Evolutionary conservation across 2,797 vertebrate species (phyloP), one percentile per base, ranked within the genome.

Genomic region (Sebastes reedi): DNA sequence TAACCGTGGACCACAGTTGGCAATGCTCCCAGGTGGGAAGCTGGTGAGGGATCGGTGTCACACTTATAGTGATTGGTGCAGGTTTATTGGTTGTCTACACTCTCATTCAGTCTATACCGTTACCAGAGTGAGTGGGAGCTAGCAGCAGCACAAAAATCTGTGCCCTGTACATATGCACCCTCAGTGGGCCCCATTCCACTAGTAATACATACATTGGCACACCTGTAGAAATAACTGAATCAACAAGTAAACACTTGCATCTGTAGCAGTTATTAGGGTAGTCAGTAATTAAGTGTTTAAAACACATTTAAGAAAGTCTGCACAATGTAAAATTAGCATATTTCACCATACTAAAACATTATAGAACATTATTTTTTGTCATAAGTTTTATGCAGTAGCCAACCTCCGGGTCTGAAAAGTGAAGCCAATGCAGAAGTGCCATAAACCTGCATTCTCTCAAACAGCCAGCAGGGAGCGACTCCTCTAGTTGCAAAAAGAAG

Each of bases 1-100:
- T 4, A 30, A 34, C 13, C 4, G 20, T 13, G 36, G 30, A 67
- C 56, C 29, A 18, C 16, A 60, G 50, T 24, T 64, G 71, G 55
- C 68, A 59, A 5, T 3, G 56, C 20, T 30, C 58, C 20, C 18
- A 34, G 61, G 65, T 59, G 36, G 36, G 36, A 39, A 39, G 56
- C 80, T 55, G 67, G 24, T 46, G 65, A 77, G 42, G 25, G 25
- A 74, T 56, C 59, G 75, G 39, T 65, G 46, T 56, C 55, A 58
- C 30, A 24, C 32, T 32, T 72, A 25, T 2, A 69, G 12, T 67
- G 67, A 80, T 16, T 62, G 67, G 50, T 69, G 20, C 14, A 27
- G 18, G 39, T n/a, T 10, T 46, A 67, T 62, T 7, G 60, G 55
- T 30, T 67, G 25, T 77, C 50, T 56, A 12, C 69, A 9, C 39